Conservation (phyloP, 2,888 invertebrate genomes). For the Drosophila mayaguana region DNA sequence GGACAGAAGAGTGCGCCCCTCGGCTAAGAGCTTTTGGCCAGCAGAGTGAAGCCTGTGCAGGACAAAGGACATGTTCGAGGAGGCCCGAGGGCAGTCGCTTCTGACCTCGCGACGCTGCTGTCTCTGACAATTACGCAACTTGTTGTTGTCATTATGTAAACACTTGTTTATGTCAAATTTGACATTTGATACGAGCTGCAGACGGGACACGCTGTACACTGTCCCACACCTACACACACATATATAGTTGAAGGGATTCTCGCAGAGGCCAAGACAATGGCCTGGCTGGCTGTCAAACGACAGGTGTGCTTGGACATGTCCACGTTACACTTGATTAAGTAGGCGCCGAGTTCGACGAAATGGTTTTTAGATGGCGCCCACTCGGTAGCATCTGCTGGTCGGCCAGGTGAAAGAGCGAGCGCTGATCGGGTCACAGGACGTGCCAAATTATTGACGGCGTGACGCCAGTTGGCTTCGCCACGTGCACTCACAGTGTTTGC, state of each 20-base stretch:
- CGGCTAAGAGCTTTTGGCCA: conserved; percentile 7
- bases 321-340: conserved; percentile 77
- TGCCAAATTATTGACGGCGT: conserved; percentile 78
- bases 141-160: conserved; percentile 80
- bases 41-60: not conserved
- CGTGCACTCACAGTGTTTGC: conserved; percentile 17
- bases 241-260: not conserved
- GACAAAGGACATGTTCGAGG: conserved; percentile 13
- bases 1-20: conserved; percentile 11
- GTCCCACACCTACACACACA: not conserved
- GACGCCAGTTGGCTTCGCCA: conserved; percentile 32
- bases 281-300: conserved; percentile 50
- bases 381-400: conserved; percentile 33
- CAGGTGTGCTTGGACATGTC: conserved; percentile 73
- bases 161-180: conserved; percentile 80
- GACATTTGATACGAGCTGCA: conserved; percentile 72
- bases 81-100: not conserved
- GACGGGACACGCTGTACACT: not conserved
- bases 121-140: conserved; percentile 77
- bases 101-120: conserved; percentile 33
- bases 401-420: conserved; percentile 10
- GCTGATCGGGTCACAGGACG: conserved; percentile 56
- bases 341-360: conserved; percentile 79
- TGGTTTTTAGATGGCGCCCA: conserved; percentile 68
- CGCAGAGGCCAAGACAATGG: conserved; percentile 8